Evolutionary conservation across 2,797 vertebrate species (phyloP).

Genomic region (Pristis pectinata): DNA sequence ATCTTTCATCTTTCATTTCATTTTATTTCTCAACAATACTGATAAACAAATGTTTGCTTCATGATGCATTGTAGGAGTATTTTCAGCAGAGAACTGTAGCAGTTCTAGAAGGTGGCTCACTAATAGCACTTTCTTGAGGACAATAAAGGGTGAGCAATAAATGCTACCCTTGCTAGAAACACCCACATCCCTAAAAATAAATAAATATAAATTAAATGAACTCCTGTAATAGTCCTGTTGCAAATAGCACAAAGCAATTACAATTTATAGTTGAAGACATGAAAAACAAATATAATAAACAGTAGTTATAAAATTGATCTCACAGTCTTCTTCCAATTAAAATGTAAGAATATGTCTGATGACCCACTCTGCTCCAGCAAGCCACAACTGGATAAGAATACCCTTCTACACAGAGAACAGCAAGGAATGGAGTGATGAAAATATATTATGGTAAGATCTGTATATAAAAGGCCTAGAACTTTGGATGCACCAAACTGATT

Average conservation of each 20-base stretch:
- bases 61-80: neutral
- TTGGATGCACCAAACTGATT: too few species aligned
- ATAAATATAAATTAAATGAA: neutral
- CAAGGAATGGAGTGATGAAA: neutral
- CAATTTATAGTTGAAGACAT: neutral
- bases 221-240: neutral
- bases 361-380: neutral
- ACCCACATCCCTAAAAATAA: too few species aligned
- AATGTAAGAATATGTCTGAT: neutral
- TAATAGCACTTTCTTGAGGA: too few species aligned
- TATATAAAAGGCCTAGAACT: too few species aligned
- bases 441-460: neutral
- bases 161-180: too few species aligned
- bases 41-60: neutral
- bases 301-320: neutral
- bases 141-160: too few species aligned
- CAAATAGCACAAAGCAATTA: neutral
- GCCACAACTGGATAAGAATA: neutral
- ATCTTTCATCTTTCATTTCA: neutral
- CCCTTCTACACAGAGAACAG: neutral
- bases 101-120: too few species aligned
- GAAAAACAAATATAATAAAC: neutral
- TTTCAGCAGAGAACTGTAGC: too few species aligned
- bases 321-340: neutral
- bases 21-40: neutral